Evolutionary conservation across 2,888 invertebrate species (phyloP).

Genomic region (Rotaria socialis): DNA sequence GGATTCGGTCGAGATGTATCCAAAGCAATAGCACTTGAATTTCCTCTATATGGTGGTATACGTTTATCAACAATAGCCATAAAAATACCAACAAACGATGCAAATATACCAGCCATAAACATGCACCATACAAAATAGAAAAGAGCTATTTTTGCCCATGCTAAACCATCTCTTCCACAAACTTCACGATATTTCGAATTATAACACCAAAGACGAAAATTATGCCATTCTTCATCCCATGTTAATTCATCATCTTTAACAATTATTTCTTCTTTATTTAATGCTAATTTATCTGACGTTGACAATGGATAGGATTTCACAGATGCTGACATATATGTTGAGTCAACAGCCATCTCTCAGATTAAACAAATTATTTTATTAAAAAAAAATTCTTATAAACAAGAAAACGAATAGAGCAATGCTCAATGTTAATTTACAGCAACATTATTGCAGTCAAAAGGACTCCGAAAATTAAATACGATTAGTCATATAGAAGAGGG

Average conservation of each 20-base stretch:
- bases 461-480: too few relatives aligned
- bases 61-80: slow-evolving; percentile 47
- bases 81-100: slow-evolving; percentile 42
- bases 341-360: neutral
- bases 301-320: slow-evolving; percentile 15
- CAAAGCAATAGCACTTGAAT: slow-evolving; percentile 36
- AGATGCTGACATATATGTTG: slow-evolving; percentile 25
- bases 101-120: slow-evolving; percentile 42
- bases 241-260: slow-evolving; percentile 43
- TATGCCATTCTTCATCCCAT: slow-evolving; percentile 38
- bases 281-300: slow-evolving; percentile 38
- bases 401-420: too few relatives aligned
- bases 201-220: slow-evolving; percentile 36
- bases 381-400: neutral
- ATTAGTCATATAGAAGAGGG: too few relatives aligned
- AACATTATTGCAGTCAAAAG: too few relatives aligned
- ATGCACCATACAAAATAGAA: slow-evolving; percentile 44
- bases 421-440: too few relatives aligned
- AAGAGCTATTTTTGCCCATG: slow-evolving; percentile 37
- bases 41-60: slow-evolving; percentile 41
- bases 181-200: slow-evolving; percentile 44
- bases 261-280: slow-evolving; percentile 43
- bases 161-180: slow-evolving; percentile 44
- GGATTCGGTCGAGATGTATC: neutral
- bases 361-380: neutral